Evolutionary conservation across 2,888 invertebrate species (phyloP), one percentile per base, ranked within the genome.

Genomic region (Antitype chi): DNA sequence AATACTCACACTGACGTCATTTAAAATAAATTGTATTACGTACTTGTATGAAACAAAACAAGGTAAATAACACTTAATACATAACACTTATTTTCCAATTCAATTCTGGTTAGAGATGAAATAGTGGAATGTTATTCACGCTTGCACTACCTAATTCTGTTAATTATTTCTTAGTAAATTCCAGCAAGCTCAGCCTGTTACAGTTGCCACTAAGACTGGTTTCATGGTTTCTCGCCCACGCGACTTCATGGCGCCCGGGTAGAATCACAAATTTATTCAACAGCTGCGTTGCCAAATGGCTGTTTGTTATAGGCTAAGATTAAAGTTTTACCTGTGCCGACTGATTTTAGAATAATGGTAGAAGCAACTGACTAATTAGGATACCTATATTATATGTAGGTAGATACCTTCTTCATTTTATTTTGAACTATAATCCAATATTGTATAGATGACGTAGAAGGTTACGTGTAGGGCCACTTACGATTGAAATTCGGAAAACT

Each of bases 221-320:
- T 96, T 95, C 96, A 95, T 95, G 95, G 95, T 94, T 95, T 95
- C 95, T 95, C 96, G 95, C 96, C 96, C 94, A 96, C 96, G 95
- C 96, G 96, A 96, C 96, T 92, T 92, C 86, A 91, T 94, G 96
- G 96, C 96, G 96, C 96, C 69, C 49, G 94, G 89, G 91, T 93
- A 92, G 91, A 91, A 89, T 87, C 82, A 90, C 91, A 91, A 90
- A 92, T 93, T 93, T 93, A 93, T 92, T 93, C 91, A 92, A 92
- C 92, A 93, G 91, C 90, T 90, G 90, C 88, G 89, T 90, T 93
- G 93, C 91, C 89, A 91, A 92, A 90, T 88, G 85, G 43, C 25
- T 47, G 74, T 59, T 52, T 74, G 57, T n/a, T 85, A 87, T 82
- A 84, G 28, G 47, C 78, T 76, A 82, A 78, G 84, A 87, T 80